Evolutionary conservation across 2,113 vertebrate species (phyloP), one percentile per base, ranked within the genome.

Genomic region (Tonatia bakeri): DNA sequence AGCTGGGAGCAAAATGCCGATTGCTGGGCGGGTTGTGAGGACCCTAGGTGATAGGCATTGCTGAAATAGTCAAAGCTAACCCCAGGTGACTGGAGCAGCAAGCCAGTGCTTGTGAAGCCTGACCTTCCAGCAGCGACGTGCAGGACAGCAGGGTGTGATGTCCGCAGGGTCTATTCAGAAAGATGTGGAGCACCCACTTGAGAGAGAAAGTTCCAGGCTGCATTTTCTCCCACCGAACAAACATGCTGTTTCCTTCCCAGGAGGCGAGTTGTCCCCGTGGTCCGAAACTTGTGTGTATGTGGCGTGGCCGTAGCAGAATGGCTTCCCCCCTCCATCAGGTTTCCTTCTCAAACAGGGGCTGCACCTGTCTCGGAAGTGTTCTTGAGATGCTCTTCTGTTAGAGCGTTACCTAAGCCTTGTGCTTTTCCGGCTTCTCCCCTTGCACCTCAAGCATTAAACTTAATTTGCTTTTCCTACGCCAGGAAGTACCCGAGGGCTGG

Each of bases 71-170:
- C 52, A 33, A 28, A 73, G 65, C 9, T 20, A 75, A 17, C 20
- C 33, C 70, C 17, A 7, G 0, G 0, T 38, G 33, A 52, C 15
- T 0, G 0, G 45, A n/a, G 86, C 69, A 43, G 69, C 33, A 28
- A 7, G 6, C 4, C 59, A 38, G 3, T 7, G 2, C 43, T 31
- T 17, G 7, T 70, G 43, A 26, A 43, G 80, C 38, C 59, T 16
- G 33, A 67, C 50, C 59, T 0, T 1, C 4, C 1, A 1, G 24
- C 1, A 2, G 11, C 8, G 24, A 26, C 45, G 10, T 3, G 24
- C n/a, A 59, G 40, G 33, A 31, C 8, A 31, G 24, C 13, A 28
- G 43, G 52, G 16, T 7, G 0, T 13, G 45, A 8, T n/a, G 20
- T 40, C 56, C 0, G 0, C 19, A 64, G 80, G 28, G 40, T 79